Percentiles rank a stretch among this genome's conserved stretches.
These are phyloP conservation scores for Agapetus fuscipes DNA, from an alignment of 2,888 invertebrate species.

Conservation along the genomic window DNA sequence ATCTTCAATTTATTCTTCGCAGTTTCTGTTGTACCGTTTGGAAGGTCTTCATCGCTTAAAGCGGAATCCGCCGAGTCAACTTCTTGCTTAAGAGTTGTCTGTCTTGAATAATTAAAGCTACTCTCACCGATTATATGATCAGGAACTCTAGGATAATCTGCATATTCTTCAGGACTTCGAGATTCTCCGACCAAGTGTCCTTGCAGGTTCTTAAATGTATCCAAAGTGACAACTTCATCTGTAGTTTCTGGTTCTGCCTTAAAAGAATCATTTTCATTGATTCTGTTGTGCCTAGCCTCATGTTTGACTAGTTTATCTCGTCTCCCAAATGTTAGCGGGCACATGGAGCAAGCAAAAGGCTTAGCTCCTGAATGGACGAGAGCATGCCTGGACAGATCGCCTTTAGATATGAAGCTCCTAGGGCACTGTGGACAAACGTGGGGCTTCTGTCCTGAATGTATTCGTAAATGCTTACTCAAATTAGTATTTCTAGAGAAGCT, in stretches of 20 bases:
- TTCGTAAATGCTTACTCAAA: conserved; percentile 62
- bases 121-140: conserved; percentile 44
- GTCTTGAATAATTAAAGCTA: conserved; percentile 32
- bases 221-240: conserved; percentile 43
- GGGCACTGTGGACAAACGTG: conserved; percentile 65
- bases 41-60: conserved; percentile 1
- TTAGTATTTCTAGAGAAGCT: conserved; percentile 71
- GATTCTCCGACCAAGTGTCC: conserved; percentile 16
- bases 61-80: conserved; percentile 13
- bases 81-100: conserved; percentile 32
- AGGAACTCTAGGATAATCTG: conserved; percentile 40
- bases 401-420: conserved; percentile 59
- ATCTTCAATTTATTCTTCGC: background rate
- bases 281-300: conserved; percentile 50
- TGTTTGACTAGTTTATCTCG: conserved; percentile 60
- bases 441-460: conserved; percentile 61
- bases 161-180: conserved; percentile 17
- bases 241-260: background rate
- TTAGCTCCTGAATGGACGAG: conserved; percentile 57
- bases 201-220: conserved; percentile 44
- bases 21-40: background rate
- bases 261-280: conserved; percentile 21
- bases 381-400: conserved; percentile 57
- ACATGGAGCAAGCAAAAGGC: conserved; percentile 55
- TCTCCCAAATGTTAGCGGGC: conserved; percentile 56